A percentile compares a stretch with the other conserved stretches of the same genome.
phyloP scores from a whole-genome alignment of 2,113 vertebrate genomes.

The Orthonyx spaldingii region DNA sequence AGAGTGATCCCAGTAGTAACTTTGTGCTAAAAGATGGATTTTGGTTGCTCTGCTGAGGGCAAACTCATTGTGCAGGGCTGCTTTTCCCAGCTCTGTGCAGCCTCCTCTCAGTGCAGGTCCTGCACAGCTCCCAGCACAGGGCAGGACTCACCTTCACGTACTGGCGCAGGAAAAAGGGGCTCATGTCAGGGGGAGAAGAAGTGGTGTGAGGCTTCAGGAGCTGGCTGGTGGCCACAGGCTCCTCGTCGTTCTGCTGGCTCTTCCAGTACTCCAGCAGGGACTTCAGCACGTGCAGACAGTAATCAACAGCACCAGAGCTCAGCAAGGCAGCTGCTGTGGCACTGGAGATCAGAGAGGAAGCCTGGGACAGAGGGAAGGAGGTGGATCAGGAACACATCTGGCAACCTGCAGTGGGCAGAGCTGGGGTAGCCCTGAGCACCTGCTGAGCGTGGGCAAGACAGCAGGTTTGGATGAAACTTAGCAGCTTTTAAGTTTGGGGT shows the following conservation, averaged over 20 bases:
- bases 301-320: constrained; percentile 93
- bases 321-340: constrained; percentile 92
- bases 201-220: constrained; percentile 93
- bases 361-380: constrained; percentile 65
- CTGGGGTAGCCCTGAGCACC: not conserved
- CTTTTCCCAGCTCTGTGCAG: not conserved
- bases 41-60: not conserved
- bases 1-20: not conserved
- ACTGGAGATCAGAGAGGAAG: constrained; percentile 96
- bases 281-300: constrained; percentile 94
- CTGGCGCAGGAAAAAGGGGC: constrained; percentile 96
- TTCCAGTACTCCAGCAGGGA: constrained; percentile 97
- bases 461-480: constrained; percentile 25
- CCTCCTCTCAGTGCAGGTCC: not conserved
- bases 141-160: constrained; percentile 89
- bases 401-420: not conserved
- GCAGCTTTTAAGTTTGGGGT: constrained; percentile 50
- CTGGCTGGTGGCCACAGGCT: constrained; percentile 87
- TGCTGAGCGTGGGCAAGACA: not conserved
- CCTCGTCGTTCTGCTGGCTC: constrained; percentile 93
- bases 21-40: not conserved
- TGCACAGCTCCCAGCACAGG: not conserved
- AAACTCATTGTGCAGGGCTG: not conserved
- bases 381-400: not conserved
- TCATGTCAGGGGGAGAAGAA: constrained; percentile 96